phyloP scores from a whole-genome alignment of 2,888 invertebrate genomes.

The Cephus rjabovi region DNA sequence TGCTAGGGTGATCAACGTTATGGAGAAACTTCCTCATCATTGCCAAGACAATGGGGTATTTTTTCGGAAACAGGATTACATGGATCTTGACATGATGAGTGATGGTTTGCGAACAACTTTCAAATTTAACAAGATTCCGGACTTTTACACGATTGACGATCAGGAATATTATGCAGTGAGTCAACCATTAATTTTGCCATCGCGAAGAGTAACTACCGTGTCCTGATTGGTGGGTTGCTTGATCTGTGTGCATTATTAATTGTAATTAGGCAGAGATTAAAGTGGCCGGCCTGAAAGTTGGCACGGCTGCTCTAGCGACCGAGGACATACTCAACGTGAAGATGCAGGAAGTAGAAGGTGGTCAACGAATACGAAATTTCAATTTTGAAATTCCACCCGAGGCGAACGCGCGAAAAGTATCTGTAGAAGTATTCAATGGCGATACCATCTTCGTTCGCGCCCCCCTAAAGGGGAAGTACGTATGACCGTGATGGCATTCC shows the following conservation, averaged over 20 bases:
- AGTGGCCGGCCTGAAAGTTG: conserved; percentile 42
- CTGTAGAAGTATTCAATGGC: conserved; percentile 39
- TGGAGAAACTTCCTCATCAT: conserved; percentile 37
- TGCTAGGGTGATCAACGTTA: background rate
- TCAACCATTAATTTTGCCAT: background rate
- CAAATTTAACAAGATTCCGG: conserved; percentile 36
- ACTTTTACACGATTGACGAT: conserved; percentile 39
- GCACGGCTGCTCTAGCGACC: conserved; percentile 38
- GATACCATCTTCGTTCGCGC: conserved; percentile 39
- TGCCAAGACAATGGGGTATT: conserved; percentile 40
- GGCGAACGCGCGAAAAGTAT: conserved; percentile 37
- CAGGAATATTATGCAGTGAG: conserved; percentile 42
- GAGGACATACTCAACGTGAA: conserved; percentile 44
- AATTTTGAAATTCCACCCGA: conserved; percentile 43
- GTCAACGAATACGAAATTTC: conserved; percentile 31
- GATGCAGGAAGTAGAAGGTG: conserved; percentile 34
- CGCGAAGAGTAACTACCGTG: background rate
- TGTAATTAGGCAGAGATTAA: conserved; percentile 40
- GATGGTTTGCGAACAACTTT: conserved; percentile 37
- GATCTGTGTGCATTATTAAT: background rate
- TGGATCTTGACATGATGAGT: conserved; percentile 37
- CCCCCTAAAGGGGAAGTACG: conserved; percentile 26
- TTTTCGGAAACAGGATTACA: conserved; percentile 39
- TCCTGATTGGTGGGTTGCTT: background rate
- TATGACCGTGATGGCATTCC: background rate